phyloP scores from a whole-genome alignment of 2,797 vertebrate species.

The Dendrocincla tyrannina region DNA sequence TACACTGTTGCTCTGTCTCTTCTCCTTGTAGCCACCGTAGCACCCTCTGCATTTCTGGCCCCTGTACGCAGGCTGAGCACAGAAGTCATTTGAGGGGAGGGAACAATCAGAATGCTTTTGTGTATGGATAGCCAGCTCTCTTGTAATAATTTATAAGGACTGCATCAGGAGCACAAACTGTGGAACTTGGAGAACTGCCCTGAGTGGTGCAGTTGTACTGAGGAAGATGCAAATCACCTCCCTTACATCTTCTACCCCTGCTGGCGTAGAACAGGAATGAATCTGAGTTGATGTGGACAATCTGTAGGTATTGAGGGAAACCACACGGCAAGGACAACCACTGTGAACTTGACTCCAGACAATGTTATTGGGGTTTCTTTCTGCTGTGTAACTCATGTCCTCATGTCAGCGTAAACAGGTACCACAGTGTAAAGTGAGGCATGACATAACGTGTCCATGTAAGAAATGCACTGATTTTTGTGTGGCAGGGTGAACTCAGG shows the following conservation, averaged over 20 bases:
- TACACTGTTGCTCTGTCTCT: background rate
- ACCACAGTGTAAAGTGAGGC: background rate
- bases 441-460: rapidly evolving
- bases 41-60: background rate
- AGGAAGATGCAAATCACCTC: background rate
- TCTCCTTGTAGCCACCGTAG: background rate
- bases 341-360: background rate
- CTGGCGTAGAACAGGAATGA: background rate
- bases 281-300: background rate
- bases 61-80: background rate
- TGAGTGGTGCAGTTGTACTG: background rate
- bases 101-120: background rate
- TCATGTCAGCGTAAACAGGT: background rate
- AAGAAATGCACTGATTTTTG: background rate
- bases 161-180: background rate
- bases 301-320: background rate
- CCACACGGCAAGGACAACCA: rapidly evolving
- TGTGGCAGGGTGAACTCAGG: background rate
- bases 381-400: background rate
- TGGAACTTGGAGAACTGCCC: background rate
- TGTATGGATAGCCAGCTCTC: background rate
- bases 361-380: background rate
- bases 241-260: background rate
- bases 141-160: background rate
- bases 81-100: background rate